These are phyloP conservation scores for Henricia sp. DNA, from an alignment of 53 echinoderm and acorn worm genomes.

Conservation along the genomic window DNA sequence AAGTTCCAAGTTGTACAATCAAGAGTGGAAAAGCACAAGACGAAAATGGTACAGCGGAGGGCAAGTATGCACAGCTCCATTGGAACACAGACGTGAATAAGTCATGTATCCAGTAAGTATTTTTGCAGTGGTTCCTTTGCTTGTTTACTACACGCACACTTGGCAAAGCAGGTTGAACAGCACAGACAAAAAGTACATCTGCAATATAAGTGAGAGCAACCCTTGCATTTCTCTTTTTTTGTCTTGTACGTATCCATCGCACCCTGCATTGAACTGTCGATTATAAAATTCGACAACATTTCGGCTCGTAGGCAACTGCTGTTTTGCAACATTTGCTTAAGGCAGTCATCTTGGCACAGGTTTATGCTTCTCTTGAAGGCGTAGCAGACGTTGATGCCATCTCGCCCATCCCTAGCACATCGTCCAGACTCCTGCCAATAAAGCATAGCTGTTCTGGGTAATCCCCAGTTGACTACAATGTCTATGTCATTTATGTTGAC, in stretches of 20 bases:
- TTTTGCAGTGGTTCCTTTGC: not conserved
- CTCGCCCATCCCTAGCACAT: conserved; percentile 4
- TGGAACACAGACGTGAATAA: not conserved
- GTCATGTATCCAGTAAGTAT: not conserved
- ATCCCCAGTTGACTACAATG: conserved; percentile 60
- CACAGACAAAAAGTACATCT: not conserved
- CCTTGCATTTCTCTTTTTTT: not conserved
- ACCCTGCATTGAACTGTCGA: not conserved
- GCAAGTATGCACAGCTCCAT: not conserved
- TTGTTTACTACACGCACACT: not conserved
- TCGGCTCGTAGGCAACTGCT: not conserved
- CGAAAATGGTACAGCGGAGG: not conserved
- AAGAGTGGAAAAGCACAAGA: not conserved
- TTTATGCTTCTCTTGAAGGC: not conserved
- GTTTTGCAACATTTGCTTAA: not conserved
- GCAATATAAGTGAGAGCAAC: not conserved
- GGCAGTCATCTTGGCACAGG: not conserved
- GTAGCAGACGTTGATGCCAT: not conserved
- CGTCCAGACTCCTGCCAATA: conserved; percentile 23
- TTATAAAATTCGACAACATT: not conserved
- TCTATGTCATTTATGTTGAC: conserved; percentile 57
- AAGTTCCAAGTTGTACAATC: not conserved
- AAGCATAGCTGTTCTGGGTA: conserved; percentile 18
- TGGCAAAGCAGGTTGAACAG: not conserved
- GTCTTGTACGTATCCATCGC: not conserved